Conservation (phyloP, 2,797 vertebrate genomes). For the Pantherophis vulpinus region DNA sequence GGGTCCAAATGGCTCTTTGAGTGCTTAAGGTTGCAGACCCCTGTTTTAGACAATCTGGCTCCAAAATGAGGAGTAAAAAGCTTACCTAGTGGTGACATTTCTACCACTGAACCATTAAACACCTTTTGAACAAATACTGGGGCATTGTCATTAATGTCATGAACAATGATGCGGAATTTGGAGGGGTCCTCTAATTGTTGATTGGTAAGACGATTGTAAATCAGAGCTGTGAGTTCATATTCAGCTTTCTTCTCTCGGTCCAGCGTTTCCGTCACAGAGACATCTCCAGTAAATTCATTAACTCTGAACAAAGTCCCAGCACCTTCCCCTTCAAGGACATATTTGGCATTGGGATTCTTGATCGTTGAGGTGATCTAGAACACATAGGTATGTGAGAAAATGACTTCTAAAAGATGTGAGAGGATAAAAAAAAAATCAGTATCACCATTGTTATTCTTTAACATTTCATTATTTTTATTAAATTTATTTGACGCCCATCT, state of each 20-base stretch:
- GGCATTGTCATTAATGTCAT: conserved; percentile 76
- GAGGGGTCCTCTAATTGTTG: conserved; percentile 69
- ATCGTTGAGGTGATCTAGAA: conserved; percentile 71
- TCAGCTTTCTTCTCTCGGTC: conserved; percentile 74
- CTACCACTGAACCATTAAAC: conserved; percentile 75
- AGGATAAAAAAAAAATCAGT: not conserved
- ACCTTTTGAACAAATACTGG: conserved; percentile 68
- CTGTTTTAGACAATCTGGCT: not conserved
- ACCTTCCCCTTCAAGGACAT: conserved; percentile 68
- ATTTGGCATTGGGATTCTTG: conserved; percentile 64
- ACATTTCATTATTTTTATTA: not conserved
- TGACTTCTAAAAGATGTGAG: not conserved
- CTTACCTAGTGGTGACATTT: conserved; percentile 74
- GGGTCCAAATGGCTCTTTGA: no score
- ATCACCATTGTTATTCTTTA: not conserved
- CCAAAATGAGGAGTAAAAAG: not conserved
- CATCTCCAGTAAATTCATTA: conserved; percentile 62
- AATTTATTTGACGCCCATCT: not conserved
- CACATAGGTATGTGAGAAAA: not conserved
- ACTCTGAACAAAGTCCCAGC: conserved; percentile 73
- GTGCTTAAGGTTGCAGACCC: no score
- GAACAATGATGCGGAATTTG: conserved; percentile 73
- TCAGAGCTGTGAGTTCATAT: conserved; percentile 71
- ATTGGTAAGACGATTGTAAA: conserved; percentile 67
- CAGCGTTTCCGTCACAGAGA: conserved; percentile 70